These are phyloP conservation scores for Anthoscopus minutus DNA, from an alignment of 2,113 vertebrate species.

Conservation along the genomic window DNA sequence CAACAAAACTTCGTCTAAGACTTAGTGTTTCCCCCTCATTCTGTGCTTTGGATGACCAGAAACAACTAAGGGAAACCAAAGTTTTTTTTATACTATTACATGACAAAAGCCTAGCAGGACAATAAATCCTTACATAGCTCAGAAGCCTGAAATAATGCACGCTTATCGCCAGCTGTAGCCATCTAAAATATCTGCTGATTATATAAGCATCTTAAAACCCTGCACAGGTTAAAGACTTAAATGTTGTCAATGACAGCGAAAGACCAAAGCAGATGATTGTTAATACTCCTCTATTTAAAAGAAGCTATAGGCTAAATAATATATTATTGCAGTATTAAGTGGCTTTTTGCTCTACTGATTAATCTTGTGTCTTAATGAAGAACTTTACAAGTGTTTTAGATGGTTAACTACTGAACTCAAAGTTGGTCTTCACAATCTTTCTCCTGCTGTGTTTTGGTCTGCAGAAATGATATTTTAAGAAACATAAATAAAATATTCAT, in stretches of 20 bases:
- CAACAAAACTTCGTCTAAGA: background rate
- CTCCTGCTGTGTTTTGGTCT: background rate
- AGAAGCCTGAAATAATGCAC: background rate
- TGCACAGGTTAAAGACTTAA: background rate
- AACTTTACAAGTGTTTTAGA: background rate
- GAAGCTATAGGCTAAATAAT: background rate
- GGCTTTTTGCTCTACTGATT: background rate
- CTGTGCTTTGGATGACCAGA: background rate
- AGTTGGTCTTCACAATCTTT: background rate
- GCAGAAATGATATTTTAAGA: background rate
- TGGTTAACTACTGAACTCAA: background rate
- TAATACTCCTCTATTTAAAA: background rate
- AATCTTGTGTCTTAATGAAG: background rate
- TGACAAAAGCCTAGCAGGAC: background rate
- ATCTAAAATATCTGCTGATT: background rate
- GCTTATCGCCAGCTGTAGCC: background rate
- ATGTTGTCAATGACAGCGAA: background rate
- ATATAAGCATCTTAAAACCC: constrained; percentile 2
- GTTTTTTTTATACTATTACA: background rate
- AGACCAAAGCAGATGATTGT: background rate
- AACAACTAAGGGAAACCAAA: background rate
- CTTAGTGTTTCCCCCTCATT: background rate
- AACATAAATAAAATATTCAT: background rate
- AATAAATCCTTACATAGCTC: background rate
- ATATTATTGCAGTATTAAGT: background rate